These are phyloP conservation scores for Crenichthys baileyi DNA, from an alignment of 2,797 vertebrate genomes.

Conservation along the genomic window DNA sequence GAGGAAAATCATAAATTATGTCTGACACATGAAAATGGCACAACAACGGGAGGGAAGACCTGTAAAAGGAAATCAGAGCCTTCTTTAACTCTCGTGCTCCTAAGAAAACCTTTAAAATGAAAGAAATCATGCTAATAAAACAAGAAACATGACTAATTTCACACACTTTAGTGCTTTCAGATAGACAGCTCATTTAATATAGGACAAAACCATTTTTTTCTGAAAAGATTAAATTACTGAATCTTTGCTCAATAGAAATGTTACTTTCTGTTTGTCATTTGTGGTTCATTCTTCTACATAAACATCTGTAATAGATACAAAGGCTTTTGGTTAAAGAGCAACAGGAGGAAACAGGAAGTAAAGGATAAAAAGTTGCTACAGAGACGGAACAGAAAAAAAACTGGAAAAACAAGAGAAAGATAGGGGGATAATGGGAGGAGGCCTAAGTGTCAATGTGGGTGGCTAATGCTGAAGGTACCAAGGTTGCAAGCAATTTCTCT, in stretches of 20 bases:
- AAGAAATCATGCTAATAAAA: background rate
- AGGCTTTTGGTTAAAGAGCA: slow-evolving; percentile 45
- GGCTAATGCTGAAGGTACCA: slow-evolving; percentile 75
- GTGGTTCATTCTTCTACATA: slow-evolving; percentile 36
- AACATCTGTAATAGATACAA: slow-evolving; percentile 51
- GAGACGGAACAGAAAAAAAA: slow-evolving; percentile 55
- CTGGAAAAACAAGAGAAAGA: slow-evolving; percentile 59
- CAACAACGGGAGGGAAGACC: slow-evolving; percentile 37
- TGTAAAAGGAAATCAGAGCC: slow-evolving; percentile 30
- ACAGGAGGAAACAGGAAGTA: slow-evolving; percentile 49
- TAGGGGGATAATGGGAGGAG: slow-evolving; percentile 48
- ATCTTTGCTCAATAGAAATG: background rate
- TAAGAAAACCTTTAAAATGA: background rate
- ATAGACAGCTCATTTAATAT: background rate
- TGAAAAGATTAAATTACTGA: background rate
- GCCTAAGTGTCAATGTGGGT: slow-evolving; percentile 70
- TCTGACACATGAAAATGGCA: slow-evolving; percentile 59
- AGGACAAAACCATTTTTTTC: background rate
- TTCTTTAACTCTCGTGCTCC: slow-evolving; percentile 12
- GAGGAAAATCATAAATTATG: slow-evolving; percentile 67
- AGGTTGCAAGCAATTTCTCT: slow-evolving; percentile 92
- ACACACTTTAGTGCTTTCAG: background rate
- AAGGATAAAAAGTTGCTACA: slow-evolving; percentile 57
- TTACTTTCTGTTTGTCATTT: slow-evolving; percentile 5
- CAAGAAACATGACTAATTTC: background rate